Evolutionary conservation across 2,113 vertebrate species (phyloP).

Genomic region (Pseudorhombus dupliciocellatus): DNA sequence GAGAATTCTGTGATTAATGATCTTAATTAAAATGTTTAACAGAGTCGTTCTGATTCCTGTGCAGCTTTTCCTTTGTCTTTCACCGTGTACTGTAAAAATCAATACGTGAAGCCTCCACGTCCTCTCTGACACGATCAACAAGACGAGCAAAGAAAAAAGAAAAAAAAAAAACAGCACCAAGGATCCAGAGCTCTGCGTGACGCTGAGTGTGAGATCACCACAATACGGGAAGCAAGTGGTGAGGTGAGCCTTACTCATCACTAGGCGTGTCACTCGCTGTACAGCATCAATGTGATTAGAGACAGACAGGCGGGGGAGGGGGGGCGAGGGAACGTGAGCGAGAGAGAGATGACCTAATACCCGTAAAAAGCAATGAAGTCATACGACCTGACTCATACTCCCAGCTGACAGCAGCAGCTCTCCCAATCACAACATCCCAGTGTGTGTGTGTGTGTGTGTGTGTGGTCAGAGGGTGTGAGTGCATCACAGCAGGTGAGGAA

Average conservation of each 20-base stretch:
- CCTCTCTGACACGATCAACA: neutral
- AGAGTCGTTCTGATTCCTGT: neutral
- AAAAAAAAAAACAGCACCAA: neutral
- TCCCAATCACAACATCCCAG: conserved; percentile 63
- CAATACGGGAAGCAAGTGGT: conserved; percentile 54
- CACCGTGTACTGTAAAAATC: conserved; percentile 8
- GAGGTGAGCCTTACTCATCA: conserved; percentile 71
- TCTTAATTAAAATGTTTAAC: neutral
- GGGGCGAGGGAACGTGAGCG: conserved; percentile 17
- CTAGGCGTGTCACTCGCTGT: conserved; percentile 65
- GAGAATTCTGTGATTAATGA: neutral
- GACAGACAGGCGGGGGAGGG: conserved; percentile 3
- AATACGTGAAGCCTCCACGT: neutral
- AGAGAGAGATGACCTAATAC: conserved; percentile 80
- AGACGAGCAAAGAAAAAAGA: neutral
- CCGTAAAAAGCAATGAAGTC: conserved; percentile 83
- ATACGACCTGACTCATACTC: conserved; percentile 83
- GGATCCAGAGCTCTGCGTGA: conserved; percentile 34
- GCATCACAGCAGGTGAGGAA: conserved; percentile 31
- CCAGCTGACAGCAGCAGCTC: conserved; percentile 73
- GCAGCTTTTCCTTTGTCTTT: neutral
- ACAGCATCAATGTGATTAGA: conserved; percentile 69
- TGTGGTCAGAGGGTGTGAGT: conserved; percentile 10
- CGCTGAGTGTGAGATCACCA: conserved; percentile 51
- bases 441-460: conserved; percentile 38